Conservation (phyloP, 2,113 vertebrate species). For the Parus major region DNA sequence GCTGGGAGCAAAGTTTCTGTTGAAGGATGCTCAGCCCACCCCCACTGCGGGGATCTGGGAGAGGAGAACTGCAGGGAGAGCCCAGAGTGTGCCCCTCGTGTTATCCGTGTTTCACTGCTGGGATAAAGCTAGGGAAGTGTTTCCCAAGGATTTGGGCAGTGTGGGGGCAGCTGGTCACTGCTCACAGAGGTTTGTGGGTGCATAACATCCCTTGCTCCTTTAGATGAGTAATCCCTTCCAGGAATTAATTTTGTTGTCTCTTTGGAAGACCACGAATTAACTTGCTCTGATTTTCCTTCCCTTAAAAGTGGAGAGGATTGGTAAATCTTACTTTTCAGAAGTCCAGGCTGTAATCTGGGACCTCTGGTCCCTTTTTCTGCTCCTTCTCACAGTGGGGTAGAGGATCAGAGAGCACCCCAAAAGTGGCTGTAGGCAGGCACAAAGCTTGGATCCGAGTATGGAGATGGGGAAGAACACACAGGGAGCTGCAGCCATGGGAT, state of each 20-base stretch:
- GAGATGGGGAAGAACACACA: neutral
- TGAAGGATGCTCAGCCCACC: neutral
- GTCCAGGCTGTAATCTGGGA: neutral
- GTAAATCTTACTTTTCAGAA: neutral
- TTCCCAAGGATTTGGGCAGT: neutral
- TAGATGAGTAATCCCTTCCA: neutral
- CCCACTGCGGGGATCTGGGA: neutral
- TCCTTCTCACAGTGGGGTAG: rapidly evolving
- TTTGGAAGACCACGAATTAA: neutral
- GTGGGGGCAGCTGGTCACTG: neutral
- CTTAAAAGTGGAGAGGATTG: neutral
- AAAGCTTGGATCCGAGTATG: rapidly evolving
- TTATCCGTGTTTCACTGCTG: rapidly evolving
- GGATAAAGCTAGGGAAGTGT: neutral
- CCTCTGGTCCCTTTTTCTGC: neutral
- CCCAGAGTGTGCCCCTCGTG: rapidly evolving
- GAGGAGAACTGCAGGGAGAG: neutral
- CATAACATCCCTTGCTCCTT: neutral
- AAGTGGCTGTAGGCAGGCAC: neutral
- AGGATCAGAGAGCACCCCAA: neutral
- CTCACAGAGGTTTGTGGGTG: neutral
- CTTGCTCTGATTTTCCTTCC: rapidly evolving
- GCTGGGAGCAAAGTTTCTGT: neutral
- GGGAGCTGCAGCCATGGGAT: neutral
- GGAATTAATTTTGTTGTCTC: neutral